Conservation (phyloP, 2,888 invertebrate species). For the Ophion costatus region DNA sequence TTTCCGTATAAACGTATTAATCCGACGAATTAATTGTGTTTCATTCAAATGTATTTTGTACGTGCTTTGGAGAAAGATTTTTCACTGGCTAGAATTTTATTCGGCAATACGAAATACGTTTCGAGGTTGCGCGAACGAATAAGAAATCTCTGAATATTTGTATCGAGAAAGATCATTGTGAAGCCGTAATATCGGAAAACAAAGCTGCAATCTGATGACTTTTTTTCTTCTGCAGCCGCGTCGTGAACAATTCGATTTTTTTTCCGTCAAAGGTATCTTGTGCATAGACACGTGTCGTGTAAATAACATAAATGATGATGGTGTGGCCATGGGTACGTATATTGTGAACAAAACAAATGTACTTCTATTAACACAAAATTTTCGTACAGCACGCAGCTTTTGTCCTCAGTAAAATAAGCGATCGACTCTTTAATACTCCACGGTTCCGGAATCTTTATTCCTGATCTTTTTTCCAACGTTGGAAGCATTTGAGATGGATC, state of each 20-base stretch:
- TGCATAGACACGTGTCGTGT: constrained; percentile 73
- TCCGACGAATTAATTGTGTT: constrained; percentile 26
- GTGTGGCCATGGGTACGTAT: constrained; percentile 84
- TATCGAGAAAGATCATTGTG: constrained; percentile 73
- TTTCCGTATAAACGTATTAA: constrained; percentile 60
- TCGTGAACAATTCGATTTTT: constrained; percentile 57
- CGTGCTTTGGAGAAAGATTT: constrained; percentile 31
- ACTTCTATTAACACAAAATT: constrained; percentile 67
- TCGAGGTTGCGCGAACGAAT: constrained; percentile 73
- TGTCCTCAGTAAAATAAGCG: constrained; percentile 44
- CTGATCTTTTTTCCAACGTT: constrained; percentile 8
- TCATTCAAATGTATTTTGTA: not conserved
- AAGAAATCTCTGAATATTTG: constrained; percentile 76
- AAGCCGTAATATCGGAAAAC: constrained; percentile 26
- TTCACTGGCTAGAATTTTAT: constrained; percentile 26
- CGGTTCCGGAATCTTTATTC: no score
- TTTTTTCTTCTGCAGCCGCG: constrained; percentile 56
- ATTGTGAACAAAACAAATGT: constrained; percentile 68
- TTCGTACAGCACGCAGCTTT: constrained; percentile 64
- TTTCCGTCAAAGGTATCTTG: constrained; percentile 54
- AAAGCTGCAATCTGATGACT: constrained; percentile 29
- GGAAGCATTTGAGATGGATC: constrained; percentile 5
- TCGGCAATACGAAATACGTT: constrained; percentile 80
- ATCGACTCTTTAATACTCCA: not conserved
- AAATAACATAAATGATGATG: constrained; percentile 83